Evolutionary conservation across 2,888 invertebrate species (phyloP).

Genomic region (Phalera bucephala): DNA sequence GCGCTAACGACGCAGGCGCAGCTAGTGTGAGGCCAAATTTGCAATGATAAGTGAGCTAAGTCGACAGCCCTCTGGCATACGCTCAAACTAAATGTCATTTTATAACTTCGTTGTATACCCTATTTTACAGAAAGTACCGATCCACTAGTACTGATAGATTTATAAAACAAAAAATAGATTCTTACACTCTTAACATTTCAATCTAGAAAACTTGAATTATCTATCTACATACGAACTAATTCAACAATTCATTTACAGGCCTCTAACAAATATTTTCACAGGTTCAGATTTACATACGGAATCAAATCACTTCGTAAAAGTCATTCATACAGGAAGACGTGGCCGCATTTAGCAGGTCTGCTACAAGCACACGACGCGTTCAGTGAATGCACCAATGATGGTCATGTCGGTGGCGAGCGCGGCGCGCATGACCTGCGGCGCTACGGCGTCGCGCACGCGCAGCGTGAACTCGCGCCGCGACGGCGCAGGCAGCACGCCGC

Average conservation of each 20-base stretch:
- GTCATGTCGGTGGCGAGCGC: slow-evolving; percentile 67
- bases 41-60: no score
- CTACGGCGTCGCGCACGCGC: slow-evolving; percentile 60
- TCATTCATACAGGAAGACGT: background rate
- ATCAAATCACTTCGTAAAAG: slow-evolving; percentile 1
- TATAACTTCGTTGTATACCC: background rate
- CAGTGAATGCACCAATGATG: slow-evolving; percentile 71
- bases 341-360: slow-evolving; percentile 14
- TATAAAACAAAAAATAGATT: background rate
- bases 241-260: slow-evolving; percentile 32
- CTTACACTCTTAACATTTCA: slow-evolving; percentile 5
- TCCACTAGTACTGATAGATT: no score
- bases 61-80: no score
- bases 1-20: no score
- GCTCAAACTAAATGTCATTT: background rate
- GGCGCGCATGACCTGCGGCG: slow-evolving; percentile 69
- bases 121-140: background rate
- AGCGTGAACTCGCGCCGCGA: slow-evolving; percentile 67
- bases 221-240: slow-evolving; percentile 27
- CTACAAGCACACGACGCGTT: slow-evolving; percentile 72
- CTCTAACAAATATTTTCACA: slow-evolving; percentile 14
- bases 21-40: no score
- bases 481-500: slow-evolving; percentile 58
- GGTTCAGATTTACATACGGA: slow-evolving; percentile 11
- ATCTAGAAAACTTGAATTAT: slow-evolving; percentile 7